Evolutionary conservation across 2,888 invertebrate genomes (phyloP).

Genomic region (Hyppa rectilinea): DNA sequence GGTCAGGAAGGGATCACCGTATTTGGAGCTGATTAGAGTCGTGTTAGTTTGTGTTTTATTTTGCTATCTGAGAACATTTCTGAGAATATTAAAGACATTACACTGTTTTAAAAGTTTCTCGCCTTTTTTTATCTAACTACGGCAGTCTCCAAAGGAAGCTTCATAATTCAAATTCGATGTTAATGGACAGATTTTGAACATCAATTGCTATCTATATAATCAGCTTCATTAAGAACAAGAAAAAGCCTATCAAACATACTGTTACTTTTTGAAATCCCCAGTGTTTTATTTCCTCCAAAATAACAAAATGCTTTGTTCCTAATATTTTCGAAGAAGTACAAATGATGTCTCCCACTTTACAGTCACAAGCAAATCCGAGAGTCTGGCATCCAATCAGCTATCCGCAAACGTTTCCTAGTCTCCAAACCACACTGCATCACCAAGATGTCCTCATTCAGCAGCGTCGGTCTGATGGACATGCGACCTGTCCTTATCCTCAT

Average conservation of each 20-base stretch:
- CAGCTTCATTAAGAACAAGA: too few species aligned
- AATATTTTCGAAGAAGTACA: neutral
- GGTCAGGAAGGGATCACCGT: constrained; percentile 78
- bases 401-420: constrained; percentile 72
- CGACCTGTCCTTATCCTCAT: constrained; percentile 84
- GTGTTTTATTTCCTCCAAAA: too few species aligned
- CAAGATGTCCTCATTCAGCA: constrained; percentile 81
- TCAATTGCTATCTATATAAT: too few species aligned
- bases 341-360: constrained; percentile 1
- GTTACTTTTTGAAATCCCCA: too few species aligned
- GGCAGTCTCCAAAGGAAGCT: too few species aligned
- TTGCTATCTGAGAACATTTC: neutral
- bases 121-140: neutral
- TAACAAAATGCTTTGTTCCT: too few species aligned
- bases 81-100: neutral
- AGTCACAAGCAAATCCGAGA: constrained; percentile 90
- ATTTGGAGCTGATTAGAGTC: constrained; percentile 79
- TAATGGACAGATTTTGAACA: neutral
- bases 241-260: too few species aligned
- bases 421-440: constrained; percentile 77
- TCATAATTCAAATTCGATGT: neutral
- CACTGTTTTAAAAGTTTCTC: neutral
- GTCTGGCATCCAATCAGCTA: constrained; percentile 86
- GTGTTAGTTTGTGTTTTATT: constrained; percentile 70
- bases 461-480: constrained; percentile 86